Evolutionary conservation across 2,888 invertebrate genomes (phyloP).

Genomic region (Idaea biselata): DNA sequence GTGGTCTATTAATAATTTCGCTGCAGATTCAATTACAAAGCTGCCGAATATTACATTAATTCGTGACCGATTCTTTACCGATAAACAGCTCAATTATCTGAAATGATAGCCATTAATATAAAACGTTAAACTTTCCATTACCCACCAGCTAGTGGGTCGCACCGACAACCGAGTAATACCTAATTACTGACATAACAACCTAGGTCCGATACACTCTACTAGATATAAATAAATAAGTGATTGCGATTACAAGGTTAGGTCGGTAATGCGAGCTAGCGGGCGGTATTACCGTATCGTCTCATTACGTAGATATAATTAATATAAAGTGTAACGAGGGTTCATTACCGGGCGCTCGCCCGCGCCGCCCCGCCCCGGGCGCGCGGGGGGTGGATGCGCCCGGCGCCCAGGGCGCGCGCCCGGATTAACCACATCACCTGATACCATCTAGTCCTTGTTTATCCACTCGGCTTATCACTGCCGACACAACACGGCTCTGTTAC

Average conservation of each 20-base stretch:
- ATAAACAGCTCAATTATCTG: too few relatives aligned
- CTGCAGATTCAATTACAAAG: too few relatives aligned
- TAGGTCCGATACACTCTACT: background rate
- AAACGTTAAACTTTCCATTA: background rate
- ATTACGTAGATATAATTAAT: background rate
- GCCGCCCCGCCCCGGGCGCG: background rate
- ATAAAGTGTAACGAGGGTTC: slow-evolving; percentile 1
- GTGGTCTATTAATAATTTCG: too few relatives aligned
- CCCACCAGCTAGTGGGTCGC: background rate
- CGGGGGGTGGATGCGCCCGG: background rate
- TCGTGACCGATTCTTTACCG: too few relatives aligned
- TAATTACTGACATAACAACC: background rate
- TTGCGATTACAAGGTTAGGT: background rate
- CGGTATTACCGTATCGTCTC: background rate
- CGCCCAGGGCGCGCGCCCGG: background rate
- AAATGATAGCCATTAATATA: background rate
- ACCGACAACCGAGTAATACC: background rate
- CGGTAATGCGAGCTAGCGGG: background rate
- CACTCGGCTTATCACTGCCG: background rate
- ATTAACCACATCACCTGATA: background rate
- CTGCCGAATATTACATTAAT: too few relatives aligned
- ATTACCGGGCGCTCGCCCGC: background rate
- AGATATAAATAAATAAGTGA: background rate
- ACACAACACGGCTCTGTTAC: background rate
- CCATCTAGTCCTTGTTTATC: background rate